phyloP scores from a whole-genome alignment of 1,140 invertebrate species.

The Eumeta japonica region DNA sequence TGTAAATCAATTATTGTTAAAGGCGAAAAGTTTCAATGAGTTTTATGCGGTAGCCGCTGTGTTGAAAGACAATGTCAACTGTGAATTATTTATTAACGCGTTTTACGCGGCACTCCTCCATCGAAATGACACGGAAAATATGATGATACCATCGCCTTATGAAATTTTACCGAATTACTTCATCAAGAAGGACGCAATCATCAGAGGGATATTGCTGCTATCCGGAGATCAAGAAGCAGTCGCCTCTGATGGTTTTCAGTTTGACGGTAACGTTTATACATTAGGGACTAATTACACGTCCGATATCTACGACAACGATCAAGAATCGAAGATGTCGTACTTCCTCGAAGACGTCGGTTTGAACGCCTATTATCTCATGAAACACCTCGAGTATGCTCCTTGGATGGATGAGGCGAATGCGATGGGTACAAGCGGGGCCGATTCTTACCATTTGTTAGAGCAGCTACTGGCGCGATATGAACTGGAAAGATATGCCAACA shows the following conservation, averaged over 20 bases:
- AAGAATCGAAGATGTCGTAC: conserved; percentile 36
- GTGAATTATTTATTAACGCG: conserved; percentile 53
- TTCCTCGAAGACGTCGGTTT: conserved; percentile 45
- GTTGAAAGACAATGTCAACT: conserved; percentile 56
- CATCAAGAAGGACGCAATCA: conserved; percentile 41
- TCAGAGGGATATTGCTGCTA: conserved; percentile 29
- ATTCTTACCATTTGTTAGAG: conserved; percentile 32
- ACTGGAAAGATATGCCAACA: conserved; percentile 44
- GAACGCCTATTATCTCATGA: conserved; percentile 40
- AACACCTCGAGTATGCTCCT: conserved; percentile 23
- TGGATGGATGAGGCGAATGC: conserved; percentile 20
- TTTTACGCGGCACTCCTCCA: conserved; percentile 50
- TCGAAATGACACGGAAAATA: conserved; percentile 51
- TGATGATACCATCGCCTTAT: conserved; percentile 55
- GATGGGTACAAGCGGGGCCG: conserved; percentile 22
- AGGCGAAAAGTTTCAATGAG: conserved; percentile 54
- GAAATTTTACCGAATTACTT: conserved; percentile 59
- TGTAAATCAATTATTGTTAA: conserved; percentile 48
- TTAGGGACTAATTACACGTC: conserved; percentile 39
- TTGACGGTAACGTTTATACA: conserved; percentile 38
- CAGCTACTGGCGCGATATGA: conserved; percentile 40
- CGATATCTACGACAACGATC: conserved; percentile 22
- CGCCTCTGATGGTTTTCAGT: conserved; percentile 18
- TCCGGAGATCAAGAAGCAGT: conserved; percentile 14
- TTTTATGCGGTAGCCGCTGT: conserved; percentile 59